Evolutionary conservation across 2,113 vertebrate genomes (phyloP).

Genomic region (mouse (Mus musculus)): DNA sequence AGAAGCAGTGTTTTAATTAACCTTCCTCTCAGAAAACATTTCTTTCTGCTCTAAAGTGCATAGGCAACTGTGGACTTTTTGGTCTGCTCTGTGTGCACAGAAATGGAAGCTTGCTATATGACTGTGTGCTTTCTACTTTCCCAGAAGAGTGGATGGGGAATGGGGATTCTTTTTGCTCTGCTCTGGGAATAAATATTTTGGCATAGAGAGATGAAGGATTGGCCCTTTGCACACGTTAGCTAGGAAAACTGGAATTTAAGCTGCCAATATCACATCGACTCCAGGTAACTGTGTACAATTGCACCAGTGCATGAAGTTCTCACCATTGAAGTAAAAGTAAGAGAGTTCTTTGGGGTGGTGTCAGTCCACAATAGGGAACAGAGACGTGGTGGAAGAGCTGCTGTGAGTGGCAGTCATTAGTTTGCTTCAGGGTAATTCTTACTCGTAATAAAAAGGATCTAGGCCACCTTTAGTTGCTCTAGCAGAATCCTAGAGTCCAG

Average conservation of each 20-base stretch:
- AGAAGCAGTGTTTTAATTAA: constrained; percentile 41
- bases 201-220: neutral
- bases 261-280: neutral
- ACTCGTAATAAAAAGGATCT: neutral
- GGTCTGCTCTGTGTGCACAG: neutral
- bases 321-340: neutral
- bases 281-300: neutral
- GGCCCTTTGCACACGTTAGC: neutral
- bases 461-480: neutral
- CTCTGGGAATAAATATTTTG: constrained; percentile 7
- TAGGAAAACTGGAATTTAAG: constrained; percentile 15
- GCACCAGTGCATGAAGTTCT: neutral
- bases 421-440: neutral
- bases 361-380: accelerated
- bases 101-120: neutral
- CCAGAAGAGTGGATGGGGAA: neutral
- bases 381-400: accelerated
- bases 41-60: neutral
- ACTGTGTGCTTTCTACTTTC: neutral
- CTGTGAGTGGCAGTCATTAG: accelerated
- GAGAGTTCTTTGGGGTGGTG: neutral
- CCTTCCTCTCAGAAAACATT: neutral
- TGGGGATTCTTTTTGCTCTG: neutral
- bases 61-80: neutral
- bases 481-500: neutral